Evolutionary conservation across 2,113 vertebrate species (phyloP), one percentile per base, ranked within the genome.

Genomic region (Actenoides lindsayi): DNA sequence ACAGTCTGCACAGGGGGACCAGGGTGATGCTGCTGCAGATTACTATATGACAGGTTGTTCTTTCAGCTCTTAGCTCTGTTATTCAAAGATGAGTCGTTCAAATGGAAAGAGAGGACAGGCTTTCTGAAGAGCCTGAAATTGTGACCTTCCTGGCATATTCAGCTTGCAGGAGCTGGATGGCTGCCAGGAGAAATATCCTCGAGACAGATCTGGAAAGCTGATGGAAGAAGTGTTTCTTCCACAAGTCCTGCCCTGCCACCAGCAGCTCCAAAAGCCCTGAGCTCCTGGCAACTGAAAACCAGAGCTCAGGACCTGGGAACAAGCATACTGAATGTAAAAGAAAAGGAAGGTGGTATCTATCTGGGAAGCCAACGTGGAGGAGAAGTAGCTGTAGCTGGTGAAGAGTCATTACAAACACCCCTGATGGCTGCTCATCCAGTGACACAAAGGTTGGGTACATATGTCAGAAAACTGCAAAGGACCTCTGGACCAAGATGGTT

Each of bases 351-450:
- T 30, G 15, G 8, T 50, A 20, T 39, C 68, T 9, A 6, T 15
- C 12, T 56, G 35, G 27, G 53, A 77, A 79, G 53, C 4, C 31
- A 89, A 42, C 10, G 5, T 63, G n/a, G 12, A 24, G 5, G 14
- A 84, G 16, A 77, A 74, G 50, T 56, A 85, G 21, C 20, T 48
- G 18, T 16, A 73, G 16, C 23, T 85, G 31, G n/a, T 44, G 14
- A 60, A 68, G 25, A 67, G 4, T 13, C 0, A 0, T 51, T 80
- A 83, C 10, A 30, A 85, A 50, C 35, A 51, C 5, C 10, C 10
- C 17, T 46, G 11, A 28, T n/a, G 24, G 56, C 16, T 73, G 23
- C 14, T 83, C 8, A 33, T 59, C 6, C 25, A 48, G 37, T 39
- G 41, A 31, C 17, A 18, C 25, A 63, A 85, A 76, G 3, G 11